Evolutionary conservation across 2,797 vertebrate genomes (phyloP).

Genomic region (Ceryle rudis): DNA sequence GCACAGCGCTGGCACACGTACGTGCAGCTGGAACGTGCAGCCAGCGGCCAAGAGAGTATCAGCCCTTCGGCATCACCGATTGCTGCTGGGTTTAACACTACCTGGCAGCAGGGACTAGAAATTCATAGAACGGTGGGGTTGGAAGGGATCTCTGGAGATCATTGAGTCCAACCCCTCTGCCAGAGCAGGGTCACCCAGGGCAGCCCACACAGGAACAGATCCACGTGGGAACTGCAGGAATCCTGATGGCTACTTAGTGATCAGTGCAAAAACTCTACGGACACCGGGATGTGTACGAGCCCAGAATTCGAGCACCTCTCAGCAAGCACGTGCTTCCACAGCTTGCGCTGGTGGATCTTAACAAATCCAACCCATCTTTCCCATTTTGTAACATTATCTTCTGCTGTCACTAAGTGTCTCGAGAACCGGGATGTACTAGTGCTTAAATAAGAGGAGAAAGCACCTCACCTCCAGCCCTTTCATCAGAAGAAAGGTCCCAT

Average conservation of each 20-base stretch:
- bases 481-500: background rate
- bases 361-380: background rate
- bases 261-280: background rate
- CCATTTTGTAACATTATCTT: background rate
- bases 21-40: fast-evolving
- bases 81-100: background rate
- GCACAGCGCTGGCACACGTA: background rate
- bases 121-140: background rate
- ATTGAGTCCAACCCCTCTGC: no score
- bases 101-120: background rate
- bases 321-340: background rate
- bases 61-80: background rate
- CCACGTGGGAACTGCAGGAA: background rate
- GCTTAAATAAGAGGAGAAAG: constrained; percentile 8
- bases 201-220: no score
- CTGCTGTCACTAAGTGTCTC: background rate
- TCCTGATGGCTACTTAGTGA: background rate
- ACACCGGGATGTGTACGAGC: fast-evolving
- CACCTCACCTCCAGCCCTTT: constrained; percentile 5
- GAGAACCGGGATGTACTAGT: background rate
- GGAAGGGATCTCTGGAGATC: no score
- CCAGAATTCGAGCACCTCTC: background rate
- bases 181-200: no score
- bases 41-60: background rate
- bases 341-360: background rate